Evolutionary conservation across 1,140 invertebrate genomes (phyloP).

Genomic region (Tetraneura akinire): DNA sequence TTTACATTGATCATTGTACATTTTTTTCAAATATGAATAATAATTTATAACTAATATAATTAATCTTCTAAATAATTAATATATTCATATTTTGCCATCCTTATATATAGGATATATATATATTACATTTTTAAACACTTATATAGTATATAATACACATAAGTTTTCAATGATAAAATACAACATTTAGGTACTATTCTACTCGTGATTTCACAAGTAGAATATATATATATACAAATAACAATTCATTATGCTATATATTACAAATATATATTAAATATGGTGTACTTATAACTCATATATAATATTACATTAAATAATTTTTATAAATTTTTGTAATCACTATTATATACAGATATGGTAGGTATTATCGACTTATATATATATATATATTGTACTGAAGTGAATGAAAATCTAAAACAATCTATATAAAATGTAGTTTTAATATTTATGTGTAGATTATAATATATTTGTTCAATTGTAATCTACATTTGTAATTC

Average conservation of each 20-base stretch:
- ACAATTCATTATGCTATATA: too few species aligned
- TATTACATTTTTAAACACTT: background rate
- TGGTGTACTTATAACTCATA: too few species aligned
- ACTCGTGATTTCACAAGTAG: too few species aligned
- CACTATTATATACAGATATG: too few species aligned
- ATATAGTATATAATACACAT: too few species aligned
- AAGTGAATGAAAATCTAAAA: background rate
- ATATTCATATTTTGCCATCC: too few species aligned
- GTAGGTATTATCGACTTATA: background rate
- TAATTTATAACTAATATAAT: too few species aligned
- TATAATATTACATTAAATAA: too few species aligned
- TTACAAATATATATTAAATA: too few species aligned
- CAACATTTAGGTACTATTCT: background rate
- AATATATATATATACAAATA: too few species aligned
- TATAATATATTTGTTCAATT: background rate
- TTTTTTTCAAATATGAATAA: background rate
- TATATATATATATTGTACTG: background rate
- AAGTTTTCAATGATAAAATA: background rate
- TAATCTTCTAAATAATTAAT: too few species aligned
- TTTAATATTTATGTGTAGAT: background rate
- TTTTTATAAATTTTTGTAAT: background rate
- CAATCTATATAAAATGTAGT: background rate
- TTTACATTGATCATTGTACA: background rate
- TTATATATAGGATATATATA: background rate
- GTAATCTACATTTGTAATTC: background rate